A percentile compares a stretch with the other conserved stretches of the same genome.
Conservation (phyloP, 2,888 invertebrate genomes). For the Pseudococcus longispinus region DNA sequence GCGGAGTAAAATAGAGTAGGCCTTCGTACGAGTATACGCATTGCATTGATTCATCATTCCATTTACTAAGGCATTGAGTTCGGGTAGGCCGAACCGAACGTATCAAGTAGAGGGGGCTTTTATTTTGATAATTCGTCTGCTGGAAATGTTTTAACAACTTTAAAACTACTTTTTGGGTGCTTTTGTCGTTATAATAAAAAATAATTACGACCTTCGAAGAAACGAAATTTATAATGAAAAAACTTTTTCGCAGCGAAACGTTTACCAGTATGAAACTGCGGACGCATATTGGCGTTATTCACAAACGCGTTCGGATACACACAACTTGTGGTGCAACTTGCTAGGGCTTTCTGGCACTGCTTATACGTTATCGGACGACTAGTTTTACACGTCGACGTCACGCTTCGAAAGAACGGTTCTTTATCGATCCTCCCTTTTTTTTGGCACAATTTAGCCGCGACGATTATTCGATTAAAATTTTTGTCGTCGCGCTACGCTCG, state of each 20-base stretch:
- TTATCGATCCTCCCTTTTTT: conserved; percentile 16
- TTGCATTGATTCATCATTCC: background rate
- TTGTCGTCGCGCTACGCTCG: background rate
- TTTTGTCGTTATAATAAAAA: conserved; percentile 32
- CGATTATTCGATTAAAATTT: conserved; percentile 34
- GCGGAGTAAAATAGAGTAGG: background rate
- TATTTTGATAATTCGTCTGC: conserved; percentile 6
- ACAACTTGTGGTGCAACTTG: conserved; percentile 25
- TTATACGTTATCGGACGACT: conserved; percentile 13
- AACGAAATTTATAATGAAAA: conserved; percentile 31
- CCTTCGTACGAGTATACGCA: background rate
- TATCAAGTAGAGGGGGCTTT: background rate
- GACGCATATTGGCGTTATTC: conserved; percentile 23
- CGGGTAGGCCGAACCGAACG: background rate
- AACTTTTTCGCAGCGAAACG: conserved; percentile 3
- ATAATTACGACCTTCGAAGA: conserved; percentile 31
- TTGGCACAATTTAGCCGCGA: conserved; percentile 14
- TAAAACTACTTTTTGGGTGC: conserved; percentile 15
- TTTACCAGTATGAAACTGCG: conserved; percentile 17
- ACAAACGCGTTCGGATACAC: conserved; percentile 8
- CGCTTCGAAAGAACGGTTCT: conserved; percentile 31
- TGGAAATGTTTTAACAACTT: conserved; percentile 28
- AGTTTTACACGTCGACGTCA: conserved; percentile 30
- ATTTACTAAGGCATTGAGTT: background rate
- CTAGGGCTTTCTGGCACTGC: conserved; percentile 22